These are phyloP conservation scores for Baccha elongata DNA, from an alignment of 2,888 invertebrate species.

Conservation along the genomic window DNA sequence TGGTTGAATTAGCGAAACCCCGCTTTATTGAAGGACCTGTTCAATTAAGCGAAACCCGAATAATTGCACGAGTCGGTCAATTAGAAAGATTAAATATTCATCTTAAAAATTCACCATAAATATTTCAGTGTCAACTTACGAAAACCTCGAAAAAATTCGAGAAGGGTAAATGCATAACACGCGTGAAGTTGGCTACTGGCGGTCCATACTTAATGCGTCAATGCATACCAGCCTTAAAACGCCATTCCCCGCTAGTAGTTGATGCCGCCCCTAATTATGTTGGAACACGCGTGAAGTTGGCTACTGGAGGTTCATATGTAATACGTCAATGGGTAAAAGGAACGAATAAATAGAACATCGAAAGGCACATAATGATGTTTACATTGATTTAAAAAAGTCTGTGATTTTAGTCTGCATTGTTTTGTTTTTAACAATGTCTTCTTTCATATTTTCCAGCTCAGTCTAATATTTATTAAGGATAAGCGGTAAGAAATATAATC, in stretches of 20 bases:
- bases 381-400: slow-evolving; percentile 4
- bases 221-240: too few species aligned
- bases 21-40: neutral
- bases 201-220: too few species aligned
- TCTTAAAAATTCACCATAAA: neutral
- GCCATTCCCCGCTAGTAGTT: too few species aligned
- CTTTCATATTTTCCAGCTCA: slow-evolving; percentile 45
- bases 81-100: neutral
- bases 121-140: neutral
- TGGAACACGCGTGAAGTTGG: too few species aligned
- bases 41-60: neutral
- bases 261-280: too few species aligned
- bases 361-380: too few species aligned
- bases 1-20: neutral
- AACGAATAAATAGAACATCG: neutral
- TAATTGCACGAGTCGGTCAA: neutral
- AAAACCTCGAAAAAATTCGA: neutral
- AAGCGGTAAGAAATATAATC: slow-evolving; percentile 16
- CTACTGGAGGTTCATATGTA: too few species aligned
- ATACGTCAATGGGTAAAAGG: neutral
- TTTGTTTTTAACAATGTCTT: slow-evolving; percentile 26
- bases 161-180: too few species aligned
- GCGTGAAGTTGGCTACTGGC: too few species aligned
- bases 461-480: slow-evolving; percentile 27
- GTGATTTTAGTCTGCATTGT: slow-evolving; percentile 36